Evolutionary conservation across 2,888 invertebrate species (phyloP).

Genomic region (Drosophila formosana): DNA sequence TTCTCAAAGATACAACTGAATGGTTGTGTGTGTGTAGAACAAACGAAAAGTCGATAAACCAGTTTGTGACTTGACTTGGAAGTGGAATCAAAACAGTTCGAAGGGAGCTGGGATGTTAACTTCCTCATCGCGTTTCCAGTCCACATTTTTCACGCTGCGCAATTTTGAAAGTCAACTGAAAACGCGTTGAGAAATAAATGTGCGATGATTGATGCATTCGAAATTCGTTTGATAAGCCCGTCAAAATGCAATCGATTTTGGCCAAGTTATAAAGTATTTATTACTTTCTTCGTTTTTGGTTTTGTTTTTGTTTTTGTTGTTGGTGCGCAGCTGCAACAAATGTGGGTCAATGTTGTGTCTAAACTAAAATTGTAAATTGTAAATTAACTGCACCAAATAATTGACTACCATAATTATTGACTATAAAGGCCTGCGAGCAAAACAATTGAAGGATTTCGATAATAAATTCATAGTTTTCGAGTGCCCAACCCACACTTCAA

Average conservation of each 20-base stretch:
- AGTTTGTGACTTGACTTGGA: slow-evolving; percentile 45
- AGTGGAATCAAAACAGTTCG: slow-evolving; percentile 45
- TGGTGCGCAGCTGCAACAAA: too few species aligned
- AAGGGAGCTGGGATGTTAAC: slow-evolving; percentile 22
- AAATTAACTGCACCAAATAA: too few species aligned
- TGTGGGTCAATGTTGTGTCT: not conserved
- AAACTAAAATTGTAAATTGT: not conserved
- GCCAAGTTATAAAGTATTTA: too few species aligned
- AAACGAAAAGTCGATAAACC: slow-evolving; percentile 57
- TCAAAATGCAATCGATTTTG: not conserved
- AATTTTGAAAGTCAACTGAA: slow-evolving; percentile 48
- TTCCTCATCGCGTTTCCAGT: slow-evolving; percentile 28
- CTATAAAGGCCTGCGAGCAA: not conserved
- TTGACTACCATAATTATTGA: not conserved
- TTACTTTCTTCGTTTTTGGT: not conserved
- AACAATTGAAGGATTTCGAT: not conserved
- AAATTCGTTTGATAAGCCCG: not conserved
- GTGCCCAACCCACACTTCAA: not conserved
- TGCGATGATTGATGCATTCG: slow-evolving; percentile 1
- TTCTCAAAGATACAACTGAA: not conserved
- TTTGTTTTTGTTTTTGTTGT: too few species aligned
- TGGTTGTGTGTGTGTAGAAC: slow-evolving; percentile 37
- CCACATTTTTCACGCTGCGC: slow-evolving; percentile 51
- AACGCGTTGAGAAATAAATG: slow-evolving; percentile 19
- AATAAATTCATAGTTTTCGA: not conserved